Evolutionary conservation across 30 jellyfish, hydroid and myxozoan genomes (phyloP), one percentile per base, ranked within the genome.

Genomic region (Aurelia sp.): DNA sequence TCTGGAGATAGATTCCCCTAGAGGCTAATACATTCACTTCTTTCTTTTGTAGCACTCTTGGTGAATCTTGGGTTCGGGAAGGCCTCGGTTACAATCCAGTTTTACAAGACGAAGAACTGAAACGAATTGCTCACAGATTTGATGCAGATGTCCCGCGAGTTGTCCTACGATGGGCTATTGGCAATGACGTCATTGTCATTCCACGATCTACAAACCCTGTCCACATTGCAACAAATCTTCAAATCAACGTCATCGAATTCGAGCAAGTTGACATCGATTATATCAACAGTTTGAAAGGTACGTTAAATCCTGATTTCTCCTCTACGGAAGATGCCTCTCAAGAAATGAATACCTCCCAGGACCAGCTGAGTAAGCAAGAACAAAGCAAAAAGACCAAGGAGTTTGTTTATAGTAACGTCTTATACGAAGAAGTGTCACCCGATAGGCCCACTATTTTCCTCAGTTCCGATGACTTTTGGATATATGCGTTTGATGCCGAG

Each of bases 401-500:
- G 33, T 86, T 86, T 57, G 95, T 86, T 4, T 74, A 86, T 66
- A 78, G 79, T 53, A 82, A 85, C 50, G 89, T 83, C 5, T 13
- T 78, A 11, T 31, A 52, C 55, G 94, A 81, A 61, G 94, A 74
- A 10, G 96, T 91, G 17, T 20, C 11, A 5, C 82, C 66, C 18
- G 89, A 60, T 31, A 40, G 78, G 31, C 90, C 96, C 19, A 86
- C 90, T 20, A 80, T 91, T 18, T 91, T 6, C 77, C 95, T 86
- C 53, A 88, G 98, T 53, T 91, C 98, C 11, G 98, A 91, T 65
- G 98, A 91, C 75, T 50, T 48, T 66, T 80, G 89, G 88, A 91
- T 91, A 5, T 91, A 91, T 58, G 94, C 98, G 3, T 78, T 91
- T 47, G 98, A 91, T 70, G 91, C 94, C 18, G 89, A 74, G 55